These are phyloP conservation scores for Dermolepida albohirtum DNA, from an alignment of 2,888 invertebrate genomes.

Conservation along the genomic window DNA sequence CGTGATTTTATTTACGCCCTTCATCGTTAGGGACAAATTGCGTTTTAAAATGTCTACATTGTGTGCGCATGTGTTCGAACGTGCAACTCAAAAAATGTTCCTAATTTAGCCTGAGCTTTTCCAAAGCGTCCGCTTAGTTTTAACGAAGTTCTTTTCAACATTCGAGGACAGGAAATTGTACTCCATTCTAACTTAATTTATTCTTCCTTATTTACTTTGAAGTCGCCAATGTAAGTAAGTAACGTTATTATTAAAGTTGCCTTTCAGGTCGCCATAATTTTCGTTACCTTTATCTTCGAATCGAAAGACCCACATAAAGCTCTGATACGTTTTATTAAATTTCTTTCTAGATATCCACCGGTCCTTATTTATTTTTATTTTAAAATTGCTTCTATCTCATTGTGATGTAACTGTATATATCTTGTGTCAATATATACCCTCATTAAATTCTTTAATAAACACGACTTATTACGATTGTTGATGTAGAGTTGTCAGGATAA, in stretches of 20 bases:
- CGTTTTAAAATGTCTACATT: constrained; percentile 30
- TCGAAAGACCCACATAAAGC: neutral
- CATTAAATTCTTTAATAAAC: too few species aligned
- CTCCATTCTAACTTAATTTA: constrained; percentile 37
- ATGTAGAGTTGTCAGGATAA: too few species aligned
- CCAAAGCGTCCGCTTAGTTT: constrained; percentile 15
- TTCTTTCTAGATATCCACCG: constrained; percentile 6
- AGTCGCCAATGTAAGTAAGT: constrained; percentile 33
- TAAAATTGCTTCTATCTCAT: too few species aligned
- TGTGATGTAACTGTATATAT: too few species aligned
- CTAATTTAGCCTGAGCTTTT: constrained; percentile 6
- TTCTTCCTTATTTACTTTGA: constrained; percentile 39
- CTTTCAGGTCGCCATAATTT: constrained; percentile 9
- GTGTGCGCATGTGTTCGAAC: neutral
- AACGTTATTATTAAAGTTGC: constrained; percentile 38
- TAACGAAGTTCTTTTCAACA: constrained; percentile 32
- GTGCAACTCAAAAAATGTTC: constrained; percentile 34
- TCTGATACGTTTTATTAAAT: constrained; percentile 13
- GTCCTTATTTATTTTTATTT: neutral
- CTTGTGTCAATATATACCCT: too few species aligned
- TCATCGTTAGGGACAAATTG: constrained; percentile 32
- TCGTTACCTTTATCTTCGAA: neutral
- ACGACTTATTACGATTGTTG: too few species aligned
- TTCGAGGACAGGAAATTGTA: constrained; percentile 25
- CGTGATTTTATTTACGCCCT: constrained; percentile 34